Conservation (phyloP, 2,797 vertebrate species). For the Platalea minor region DNA sequence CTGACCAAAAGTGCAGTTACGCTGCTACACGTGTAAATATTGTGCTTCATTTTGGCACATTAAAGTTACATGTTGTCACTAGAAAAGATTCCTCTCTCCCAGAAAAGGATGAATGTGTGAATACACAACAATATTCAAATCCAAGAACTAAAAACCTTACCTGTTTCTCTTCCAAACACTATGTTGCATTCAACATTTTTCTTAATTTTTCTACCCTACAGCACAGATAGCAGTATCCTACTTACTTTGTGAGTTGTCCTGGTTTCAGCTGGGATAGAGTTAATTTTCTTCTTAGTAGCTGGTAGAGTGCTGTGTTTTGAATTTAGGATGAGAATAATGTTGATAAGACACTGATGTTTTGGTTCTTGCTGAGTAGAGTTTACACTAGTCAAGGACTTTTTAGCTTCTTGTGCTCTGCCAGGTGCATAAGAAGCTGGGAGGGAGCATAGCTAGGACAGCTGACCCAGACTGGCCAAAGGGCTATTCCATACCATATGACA, state of each 20-base stretch:
- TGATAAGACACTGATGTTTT: too few relatives aligned
- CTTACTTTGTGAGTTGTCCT: not conserved
- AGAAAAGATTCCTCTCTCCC: not conserved
- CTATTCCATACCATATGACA: too few relatives aligned
- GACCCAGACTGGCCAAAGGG: too few relatives aligned
- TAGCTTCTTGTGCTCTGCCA: too few relatives aligned
- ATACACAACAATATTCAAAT: not conserved
- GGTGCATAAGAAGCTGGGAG: too few relatives aligned
- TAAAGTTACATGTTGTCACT: not conserved
- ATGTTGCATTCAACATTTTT: not conserved
- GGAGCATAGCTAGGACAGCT: too few relatives aligned
- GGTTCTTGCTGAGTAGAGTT: too few relatives aligned
- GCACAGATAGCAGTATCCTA: not conserved
- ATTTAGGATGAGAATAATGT: too few relatives aligned
- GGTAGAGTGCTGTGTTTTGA: too few relatives aligned
- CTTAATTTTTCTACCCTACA: not conserved
- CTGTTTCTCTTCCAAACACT: not conserved
- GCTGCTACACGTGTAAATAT: accelerated
- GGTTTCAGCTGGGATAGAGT: too few relatives aligned
- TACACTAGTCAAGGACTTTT: too few relatives aligned
- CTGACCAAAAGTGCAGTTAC: not conserved
- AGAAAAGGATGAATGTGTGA: not conserved
- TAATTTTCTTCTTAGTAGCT: too few relatives aligned
- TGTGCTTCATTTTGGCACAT: not conserved
- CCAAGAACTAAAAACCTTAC: not conserved